Conservation (phyloP, 2,888 invertebrate species). For the Crioceris asparagi region DNA sequence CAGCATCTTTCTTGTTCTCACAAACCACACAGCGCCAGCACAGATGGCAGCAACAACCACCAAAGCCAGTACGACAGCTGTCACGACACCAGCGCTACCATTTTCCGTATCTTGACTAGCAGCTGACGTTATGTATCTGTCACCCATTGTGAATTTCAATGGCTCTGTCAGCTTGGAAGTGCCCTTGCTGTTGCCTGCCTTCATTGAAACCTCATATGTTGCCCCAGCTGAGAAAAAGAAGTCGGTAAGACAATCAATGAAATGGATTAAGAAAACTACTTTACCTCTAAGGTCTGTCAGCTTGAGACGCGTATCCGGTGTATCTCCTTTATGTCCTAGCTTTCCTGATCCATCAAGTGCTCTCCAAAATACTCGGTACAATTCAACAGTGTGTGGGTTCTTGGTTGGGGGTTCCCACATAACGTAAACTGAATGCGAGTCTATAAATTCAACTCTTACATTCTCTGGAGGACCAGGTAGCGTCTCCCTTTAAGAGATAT, state of each 20-base stretch:
- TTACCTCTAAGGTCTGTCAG: slow-evolving; percentile 52
- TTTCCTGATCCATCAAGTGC: slow-evolving; percentile 42
- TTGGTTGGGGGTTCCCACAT: slow-evolving; percentile 71
- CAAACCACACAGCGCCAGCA: slow-evolving; percentile 50
- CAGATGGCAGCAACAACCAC: slow-evolving; percentile 51
- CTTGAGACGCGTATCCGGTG: slow-evolving; percentile 57
- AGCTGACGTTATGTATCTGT: slow-evolving; percentile 40
- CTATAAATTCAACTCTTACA: slow-evolving; percentile 45
- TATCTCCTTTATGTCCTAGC: slow-evolving; percentile 57
- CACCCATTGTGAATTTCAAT: slow-evolving; percentile 62
- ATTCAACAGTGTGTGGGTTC: slow-evolving; percentile 71
- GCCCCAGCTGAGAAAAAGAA: slow-evolving; percentile 59
- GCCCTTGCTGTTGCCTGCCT: slow-evolving; percentile 60
- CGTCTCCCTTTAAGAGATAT: slow-evolving; percentile 47
- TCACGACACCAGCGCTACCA: slow-evolving; percentile 47
- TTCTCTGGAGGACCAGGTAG: slow-evolving; percentile 73
- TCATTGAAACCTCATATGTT: slow-evolving; percentile 69
- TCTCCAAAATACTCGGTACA: slow-evolving; percentile 76
- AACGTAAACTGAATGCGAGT: slow-evolving; percentile 48
- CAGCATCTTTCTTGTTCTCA: slow-evolving; percentile 51
- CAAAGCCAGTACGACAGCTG: slow-evolving; percentile 52
- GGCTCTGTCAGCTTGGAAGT: slow-evolving; percentile 67
- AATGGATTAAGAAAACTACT: too few species aligned
- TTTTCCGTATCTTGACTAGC: slow-evolving; percentile 37
- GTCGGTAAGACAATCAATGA: too few species aligned